A percentile compares a stretch with the other conserved stretches of the same genome.
phyloP scores from a whole-genome alignment of 2,888 invertebrate genomes.

The Andrena dorsata region DNA sequence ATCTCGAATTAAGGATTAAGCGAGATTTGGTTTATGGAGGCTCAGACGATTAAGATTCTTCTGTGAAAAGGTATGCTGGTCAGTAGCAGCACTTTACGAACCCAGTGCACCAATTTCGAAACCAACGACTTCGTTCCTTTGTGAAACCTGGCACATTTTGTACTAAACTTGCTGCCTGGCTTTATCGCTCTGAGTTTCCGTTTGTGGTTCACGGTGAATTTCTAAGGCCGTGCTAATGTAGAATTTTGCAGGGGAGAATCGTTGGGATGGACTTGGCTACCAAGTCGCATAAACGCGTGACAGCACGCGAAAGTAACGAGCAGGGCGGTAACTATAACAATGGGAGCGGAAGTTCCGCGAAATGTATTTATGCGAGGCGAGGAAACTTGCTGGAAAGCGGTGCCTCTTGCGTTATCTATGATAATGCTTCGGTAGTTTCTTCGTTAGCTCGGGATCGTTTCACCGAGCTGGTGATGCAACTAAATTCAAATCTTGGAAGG shows the following conservation, averaged over 20 bases:
- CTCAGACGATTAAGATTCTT: too few relatives aligned
- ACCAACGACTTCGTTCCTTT: too few relatives aligned
- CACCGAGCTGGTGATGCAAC: neutral
- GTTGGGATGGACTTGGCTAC: neutral
- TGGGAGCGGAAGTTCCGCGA: conserved; percentile 48
- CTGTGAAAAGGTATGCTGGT: too few relatives aligned
- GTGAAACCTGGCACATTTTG: too few relatives aligned
- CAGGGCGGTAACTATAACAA: conserved; percentile 31
- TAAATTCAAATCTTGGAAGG: neutral
- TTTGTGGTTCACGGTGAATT: conserved; percentile 43
- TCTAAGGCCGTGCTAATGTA: conserved; percentile 37
- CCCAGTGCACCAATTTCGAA: too few relatives aligned
- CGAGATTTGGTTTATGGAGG: too few relatives aligned
- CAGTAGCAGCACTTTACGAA: too few relatives aligned
- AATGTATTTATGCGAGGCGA: conserved; percentile 24
- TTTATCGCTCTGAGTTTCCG: conserved; percentile 49
- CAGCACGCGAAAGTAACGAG: conserved; percentile 12
- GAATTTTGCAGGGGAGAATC: conserved; percentile 6
- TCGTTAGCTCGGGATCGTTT: neutral
- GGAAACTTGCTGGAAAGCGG: conserved; percentile 36
- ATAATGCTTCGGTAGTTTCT: conserved; percentile 14
- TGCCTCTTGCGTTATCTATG: conserved; percentile 7
- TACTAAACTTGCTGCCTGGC: conserved; percentile 32
- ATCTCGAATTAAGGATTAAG: too few relatives aligned
- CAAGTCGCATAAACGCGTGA: neutral